These are phyloP conservation scores for Rotaria macrura DNA, from an alignment of 2,888 invertebrate genomes.

Conservation along the genomic window DNA sequence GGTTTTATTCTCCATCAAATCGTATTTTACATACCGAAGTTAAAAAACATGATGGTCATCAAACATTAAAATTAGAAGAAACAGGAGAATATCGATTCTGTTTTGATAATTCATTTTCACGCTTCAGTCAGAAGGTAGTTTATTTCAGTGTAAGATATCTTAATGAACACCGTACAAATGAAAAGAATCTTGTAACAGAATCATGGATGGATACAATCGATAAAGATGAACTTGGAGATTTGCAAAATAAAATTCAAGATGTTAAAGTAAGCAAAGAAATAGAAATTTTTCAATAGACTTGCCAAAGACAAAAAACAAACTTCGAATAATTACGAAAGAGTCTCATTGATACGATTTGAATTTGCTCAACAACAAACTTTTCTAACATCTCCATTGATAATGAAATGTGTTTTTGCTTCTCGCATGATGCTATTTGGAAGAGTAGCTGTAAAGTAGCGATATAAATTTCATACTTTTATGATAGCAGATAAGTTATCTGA, in stretches of 20 bases:
- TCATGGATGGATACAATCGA: slow-evolving; percentile 31
- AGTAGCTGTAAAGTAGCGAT: no score
- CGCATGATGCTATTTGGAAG: no score
- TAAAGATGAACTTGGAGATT: slow-evolving; percentile 55
- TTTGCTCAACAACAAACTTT: no score
- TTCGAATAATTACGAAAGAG: no score
- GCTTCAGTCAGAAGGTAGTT: slow-evolving; percentile 65
- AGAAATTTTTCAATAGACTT: background rate
- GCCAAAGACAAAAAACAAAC: no score
- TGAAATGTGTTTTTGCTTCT: no score
- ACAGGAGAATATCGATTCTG: slow-evolving; percentile 70
- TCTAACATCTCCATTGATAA: no score
- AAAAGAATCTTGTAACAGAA: background rate
- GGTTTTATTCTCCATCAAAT: slow-evolving; percentile 29
- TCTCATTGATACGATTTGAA: no score
- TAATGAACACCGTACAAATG: background rate
- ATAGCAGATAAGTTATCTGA: background rate
- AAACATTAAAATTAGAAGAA: slow-evolving; percentile 30
- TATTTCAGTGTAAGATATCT: background rate
- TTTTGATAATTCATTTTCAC: slow-evolving; percentile 73
- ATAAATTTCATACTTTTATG: no score
- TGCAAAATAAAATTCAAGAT: slow-evolving; percentile 52
- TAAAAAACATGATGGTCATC: slow-evolving; percentile 28
- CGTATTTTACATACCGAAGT: slow-evolving; percentile 24
- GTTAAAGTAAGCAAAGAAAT: slow-evolving; percentile 29